phyloP scores from a whole-genome alignment of 1,140 invertebrate species.

The Neodiprion lecontei region DNA sequence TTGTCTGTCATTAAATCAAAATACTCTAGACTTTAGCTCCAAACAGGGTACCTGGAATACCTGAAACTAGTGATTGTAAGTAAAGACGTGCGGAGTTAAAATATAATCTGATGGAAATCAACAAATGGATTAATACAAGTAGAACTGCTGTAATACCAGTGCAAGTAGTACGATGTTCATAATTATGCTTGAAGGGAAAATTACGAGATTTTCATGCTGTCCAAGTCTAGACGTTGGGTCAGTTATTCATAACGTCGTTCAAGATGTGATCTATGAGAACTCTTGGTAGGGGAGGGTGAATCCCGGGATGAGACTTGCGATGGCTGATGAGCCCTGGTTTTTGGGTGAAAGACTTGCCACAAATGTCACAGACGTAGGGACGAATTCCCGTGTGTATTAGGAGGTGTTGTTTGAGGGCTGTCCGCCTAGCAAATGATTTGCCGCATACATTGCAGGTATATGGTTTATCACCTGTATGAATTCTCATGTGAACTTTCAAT shows the following conservation, averaged over 20 bases:
- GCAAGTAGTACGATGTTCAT: no score
- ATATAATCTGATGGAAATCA: no score
- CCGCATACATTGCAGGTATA: slow-evolving; percentile 69
- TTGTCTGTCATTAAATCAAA: no score
- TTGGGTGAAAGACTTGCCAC: slow-evolving; percentile 78
- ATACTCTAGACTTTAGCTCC: no score
- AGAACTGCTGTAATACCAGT: no score
- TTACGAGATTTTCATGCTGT: no score
- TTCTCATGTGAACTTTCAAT: slow-evolving; percentile 67
- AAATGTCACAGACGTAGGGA: slow-evolving; percentile 83
- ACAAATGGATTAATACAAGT: no score
- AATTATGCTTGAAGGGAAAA: no score
- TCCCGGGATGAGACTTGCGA: slow-evolving; percentile 67
- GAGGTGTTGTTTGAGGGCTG: slow-evolving; percentile 68
- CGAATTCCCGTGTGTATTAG: slow-evolving; percentile 83
- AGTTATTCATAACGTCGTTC: slow-evolving; percentile 47
- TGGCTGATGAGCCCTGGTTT: slow-evolving; percentile 71
- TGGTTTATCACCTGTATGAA: slow-evolving; percentile 68
- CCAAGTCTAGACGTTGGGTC: background rate
- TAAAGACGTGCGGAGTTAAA: no score
- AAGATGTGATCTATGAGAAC: slow-evolving; percentile 57
- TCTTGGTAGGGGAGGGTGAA: slow-evolving; percentile 53
- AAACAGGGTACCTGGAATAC: no score
- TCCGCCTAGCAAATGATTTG: slow-evolving; percentile 62
- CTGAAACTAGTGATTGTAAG: no score